Percentiles rank a stretch among this genome's conserved stretches.
phyloP scores from a whole-genome alignment of 2,888 invertebrate species.

The Drosophila emarginata region DNA sequence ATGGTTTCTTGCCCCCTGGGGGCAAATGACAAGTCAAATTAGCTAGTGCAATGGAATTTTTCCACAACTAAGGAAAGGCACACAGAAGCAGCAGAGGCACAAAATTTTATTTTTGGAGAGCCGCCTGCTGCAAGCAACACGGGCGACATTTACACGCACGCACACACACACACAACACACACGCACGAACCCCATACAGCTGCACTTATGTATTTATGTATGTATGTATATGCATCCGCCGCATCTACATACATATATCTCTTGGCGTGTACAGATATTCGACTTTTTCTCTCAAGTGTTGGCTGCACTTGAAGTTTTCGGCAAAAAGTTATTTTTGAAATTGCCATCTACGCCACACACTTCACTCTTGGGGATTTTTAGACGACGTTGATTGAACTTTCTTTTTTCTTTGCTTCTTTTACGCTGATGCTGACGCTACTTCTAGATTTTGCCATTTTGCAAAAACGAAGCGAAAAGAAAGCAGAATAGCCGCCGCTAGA shows the following conservation, averaged over 20 bases:
- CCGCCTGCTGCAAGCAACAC: slow-evolving; percentile 32
- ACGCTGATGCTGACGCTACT: slow-evolving; percentile 66
- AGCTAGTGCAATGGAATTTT: slow-evolving; percentile 43
- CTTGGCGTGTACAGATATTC: slow-evolving; percentile 63
- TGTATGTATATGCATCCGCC: slow-evolving; percentile 23
- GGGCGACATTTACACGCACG: slow-evolving; percentile 43
- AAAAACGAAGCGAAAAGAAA: slow-evolving; percentile 27
- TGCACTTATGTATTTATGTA: neutral
- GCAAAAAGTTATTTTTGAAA: slow-evolving; percentile 68
- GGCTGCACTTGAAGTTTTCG: slow-evolving; percentile 75
- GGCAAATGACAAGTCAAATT: slow-evolving; percentile 24
- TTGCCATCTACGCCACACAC: slow-evolving; percentile 59
- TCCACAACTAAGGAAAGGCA: slow-evolving; percentile 23
- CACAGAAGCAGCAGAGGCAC: slow-evolving; percentile 25
- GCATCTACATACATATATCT: slow-evolving; percentile 7
- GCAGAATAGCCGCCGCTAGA: slow-evolving; percentile 47
- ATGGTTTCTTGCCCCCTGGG: slow-evolving; percentile 23
- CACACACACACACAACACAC: slow-evolving; percentile 41
- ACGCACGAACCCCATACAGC: slow-evolving; percentile 9
- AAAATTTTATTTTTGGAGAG: slow-evolving; percentile 68
- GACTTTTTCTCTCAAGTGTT: slow-evolving; percentile 45
- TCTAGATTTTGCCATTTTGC: slow-evolving; percentile 72
- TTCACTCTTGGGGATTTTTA: slow-evolving; percentile 50
- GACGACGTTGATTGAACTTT: slow-evolving; percentile 63
- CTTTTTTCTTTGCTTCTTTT: slow-evolving; percentile 56